Evolutionary conservation across 2,797 vertebrate genomes (phyloP), one percentile per base, ranked within the genome.

Genomic region (Dromococcyx pavoninus): DNA sequence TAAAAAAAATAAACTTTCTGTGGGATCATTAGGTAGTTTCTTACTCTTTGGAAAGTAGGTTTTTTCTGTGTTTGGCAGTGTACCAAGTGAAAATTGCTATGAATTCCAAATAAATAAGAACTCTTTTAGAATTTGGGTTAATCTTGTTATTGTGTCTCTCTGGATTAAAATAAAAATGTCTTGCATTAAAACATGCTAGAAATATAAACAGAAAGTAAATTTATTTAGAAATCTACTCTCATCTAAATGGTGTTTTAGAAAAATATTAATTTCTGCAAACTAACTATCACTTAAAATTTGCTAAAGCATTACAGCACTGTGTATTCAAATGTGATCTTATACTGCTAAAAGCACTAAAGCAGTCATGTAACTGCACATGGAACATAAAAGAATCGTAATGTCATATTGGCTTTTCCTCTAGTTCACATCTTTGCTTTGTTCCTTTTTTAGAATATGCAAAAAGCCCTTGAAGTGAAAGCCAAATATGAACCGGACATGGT

Each of bases 401-500:
- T 95, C 92, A 85, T 87, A 60, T 30, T 89, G 88, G 83, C 85
- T 97, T 95, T 95, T 94, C 80, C 75, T 83, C 73, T 93, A 73
- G 80, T 96, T 96, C 64, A 88, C 93, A 75, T 96, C 89, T 96
- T 94, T 93, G 89, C 92, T 96, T 83, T 96, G 71, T 97, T 96
- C 86, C 88, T 96, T 95, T 97, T 95, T 97, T 98, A 99, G 99
- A 98, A 99, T 97, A 97, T 99, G 98, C 90, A 98, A 89, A 98
- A 97, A 77, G 99, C 99, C 94, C 98, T 99, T 80, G 98, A 99
- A 97, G 94, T 99, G 93, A 99, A 99, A 98, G 97, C 97, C 97
- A 98, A 98, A 96, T 95, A 99, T 32, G 98, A 98, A 97, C 96
- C 97, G 9, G 97, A 98, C 85, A 98, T 99, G 98, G 97, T 96